Evolutionary conservation across 2,888 invertebrate species (phyloP).

Genomic region (Anarsia innoxiella): DNA sequence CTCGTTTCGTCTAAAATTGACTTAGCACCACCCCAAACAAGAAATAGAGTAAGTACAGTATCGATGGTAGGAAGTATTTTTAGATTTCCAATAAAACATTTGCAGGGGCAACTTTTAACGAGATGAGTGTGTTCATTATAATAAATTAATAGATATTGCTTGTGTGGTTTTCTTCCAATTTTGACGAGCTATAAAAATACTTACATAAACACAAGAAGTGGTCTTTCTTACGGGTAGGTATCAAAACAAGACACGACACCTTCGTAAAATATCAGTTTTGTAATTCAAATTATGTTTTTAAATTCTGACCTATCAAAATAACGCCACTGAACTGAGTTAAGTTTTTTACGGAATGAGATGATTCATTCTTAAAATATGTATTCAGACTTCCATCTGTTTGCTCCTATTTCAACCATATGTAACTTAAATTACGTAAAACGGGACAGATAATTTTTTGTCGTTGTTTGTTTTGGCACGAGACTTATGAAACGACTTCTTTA

Average conservation of each 20-base stretch:
- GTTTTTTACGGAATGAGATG: no score
- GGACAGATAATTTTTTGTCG: conserved; percentile 27
- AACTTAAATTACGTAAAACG: conserved; percentile 31
- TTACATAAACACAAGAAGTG: no score
- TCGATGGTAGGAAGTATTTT: conserved; percentile 29
- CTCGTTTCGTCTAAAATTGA: no score
- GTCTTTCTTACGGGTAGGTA: no score
- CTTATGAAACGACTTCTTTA: no score
- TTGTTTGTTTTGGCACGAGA: conserved; percentile 37
- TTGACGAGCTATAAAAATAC: conserved; percentile 6
- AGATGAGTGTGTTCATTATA: conserved; percentile 19
- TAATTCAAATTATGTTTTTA: no score
- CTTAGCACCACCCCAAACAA: conserved; percentile 8
- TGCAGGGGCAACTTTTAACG: conserved; percentile 22
- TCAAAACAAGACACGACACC: no score
- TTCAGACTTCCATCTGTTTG: conserved; percentile 1
- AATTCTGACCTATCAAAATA: no score
- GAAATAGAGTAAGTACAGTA: conserved; percentile 19
- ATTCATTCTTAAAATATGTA: conserved; percentile 8
- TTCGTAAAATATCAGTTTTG: no score
- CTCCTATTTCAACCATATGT: conserved; percentile 26
- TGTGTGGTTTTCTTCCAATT: conserved; percentile 9
- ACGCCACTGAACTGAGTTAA: no score
- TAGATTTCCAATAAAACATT: conserved; percentile 31
- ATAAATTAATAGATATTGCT: conserved; percentile 12